Evolutionary conservation across 1,140 invertebrate species (phyloP).

Genomic region (Apolygus lucorum): DNA sequence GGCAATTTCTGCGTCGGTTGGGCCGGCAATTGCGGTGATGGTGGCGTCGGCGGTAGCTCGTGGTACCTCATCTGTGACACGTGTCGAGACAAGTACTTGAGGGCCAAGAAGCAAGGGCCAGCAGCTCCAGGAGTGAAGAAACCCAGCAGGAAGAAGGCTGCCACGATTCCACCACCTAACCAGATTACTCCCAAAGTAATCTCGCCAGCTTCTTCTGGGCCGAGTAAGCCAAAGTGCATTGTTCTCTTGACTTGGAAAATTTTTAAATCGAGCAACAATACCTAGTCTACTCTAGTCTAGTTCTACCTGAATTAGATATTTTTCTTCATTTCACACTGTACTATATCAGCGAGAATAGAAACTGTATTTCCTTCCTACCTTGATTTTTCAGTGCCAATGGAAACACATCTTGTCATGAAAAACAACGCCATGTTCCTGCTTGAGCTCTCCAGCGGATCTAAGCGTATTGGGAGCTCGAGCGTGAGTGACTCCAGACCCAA

Average conservation of each 20-base stretch:
- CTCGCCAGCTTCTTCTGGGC: constrained; percentile 39
- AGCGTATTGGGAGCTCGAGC: constrained; percentile 48
- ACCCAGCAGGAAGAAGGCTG: constrained; percentile 34
- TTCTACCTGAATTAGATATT: too few species aligned
- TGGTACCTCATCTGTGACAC: constrained; percentile 89
- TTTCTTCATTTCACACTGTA: too few species aligned
- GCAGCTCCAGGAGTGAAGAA: constrained; percentile 31
- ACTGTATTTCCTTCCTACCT: too few species aligned
- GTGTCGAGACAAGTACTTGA: constrained; percentile 74
- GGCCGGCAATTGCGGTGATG: constrained; percentile 79
- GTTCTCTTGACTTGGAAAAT: too few species aligned
- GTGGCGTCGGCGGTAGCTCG: constrained; percentile 67
- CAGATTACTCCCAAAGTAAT: constrained; percentile 32
- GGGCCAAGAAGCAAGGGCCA: constrained; percentile 43
- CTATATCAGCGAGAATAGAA: too few species aligned
- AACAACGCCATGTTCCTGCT: constrained; percentile 92
- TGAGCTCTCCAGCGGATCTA: constrained; percentile 65
- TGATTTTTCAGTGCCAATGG: constrained; percentile 36
- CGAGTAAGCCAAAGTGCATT: too few species aligned
- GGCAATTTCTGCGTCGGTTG: constrained; percentile 71
- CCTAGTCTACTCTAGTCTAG: too few species aligned
- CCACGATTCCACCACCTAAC: constrained; percentile 16
- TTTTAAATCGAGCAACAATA: too few species aligned
- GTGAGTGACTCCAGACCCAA: constrained; percentile 47
- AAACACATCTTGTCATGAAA: constrained; percentile 72